Evolutionary conservation across 2,888 invertebrate genomes (phyloP), one percentile per base, ranked within the genome.

Genomic region (Therioaphis trifolii): DNA sequence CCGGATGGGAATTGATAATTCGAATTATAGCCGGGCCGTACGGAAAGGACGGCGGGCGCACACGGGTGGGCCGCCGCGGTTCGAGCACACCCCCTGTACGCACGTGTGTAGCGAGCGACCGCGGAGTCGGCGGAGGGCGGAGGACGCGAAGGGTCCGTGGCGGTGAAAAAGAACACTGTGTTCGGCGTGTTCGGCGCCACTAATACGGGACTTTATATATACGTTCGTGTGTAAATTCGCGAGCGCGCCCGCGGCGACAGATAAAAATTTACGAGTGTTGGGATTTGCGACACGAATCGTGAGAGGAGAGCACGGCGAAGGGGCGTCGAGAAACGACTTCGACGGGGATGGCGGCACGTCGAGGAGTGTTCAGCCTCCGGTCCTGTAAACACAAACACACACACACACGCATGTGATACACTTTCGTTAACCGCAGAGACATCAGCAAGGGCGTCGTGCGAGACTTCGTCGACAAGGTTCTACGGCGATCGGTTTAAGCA

Each of bases 1-100:
- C 18, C 55, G 79, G 21, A 69, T 79, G 79, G 79, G 79, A 79
- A 79, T 79, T 79, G 79, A 79, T 79, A 79, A 79, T 79, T 79
- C 79, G 69, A 79, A 79, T 79, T 35, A 35, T 7, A 35, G 35
- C 35, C 35, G 7, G 35, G 35, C 35, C 35, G 35, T 5, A 35
- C 7, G 7, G 3, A 35, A 5, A 35, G 4, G 35, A 35, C 35
- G 35, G 7, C 35, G 35, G 35, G n/a, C n/a, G n/a, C 35, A 7
- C 3, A 35, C 7, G 7, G 3, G 7, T 35, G 7, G 4, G 35
- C 3, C 35, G 35, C 3, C 35, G 35, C 4, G 3, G 35, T 35
- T 5, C 35, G 7, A 35, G 7, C 35, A 35, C 3, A 35, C 7
- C 3, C 35, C 3, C 3, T 35, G n/a, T n/a, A n/a, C 35, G 35